A percentile compares a stretch with the other conserved stretches of the same genome.
These are phyloP conservation scores for Dallia pectoralis DNA, from an alignment of 2,797 vertebrate genomes.

Conservation along the genomic window DNA sequence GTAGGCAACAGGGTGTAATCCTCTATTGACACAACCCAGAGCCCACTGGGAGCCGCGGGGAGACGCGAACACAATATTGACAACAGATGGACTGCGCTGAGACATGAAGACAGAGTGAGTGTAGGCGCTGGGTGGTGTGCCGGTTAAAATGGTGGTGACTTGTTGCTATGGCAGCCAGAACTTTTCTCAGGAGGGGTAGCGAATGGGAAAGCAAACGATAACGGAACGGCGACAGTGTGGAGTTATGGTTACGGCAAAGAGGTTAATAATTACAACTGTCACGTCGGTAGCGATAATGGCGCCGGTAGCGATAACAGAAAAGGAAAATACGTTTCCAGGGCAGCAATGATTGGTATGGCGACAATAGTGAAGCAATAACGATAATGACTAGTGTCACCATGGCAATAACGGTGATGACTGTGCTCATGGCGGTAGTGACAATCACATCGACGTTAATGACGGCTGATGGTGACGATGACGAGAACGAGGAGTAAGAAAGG, in stretches of 20 bases:
- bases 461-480: neutral
- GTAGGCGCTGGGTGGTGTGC: constrained; percentile 14
- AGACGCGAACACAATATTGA: constrained; percentile 3
- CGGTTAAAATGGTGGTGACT: constrained; percentile 12
- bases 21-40: constrained; percentile 34
- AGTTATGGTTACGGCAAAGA: neutral
- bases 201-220: neutral
- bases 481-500: neutral
- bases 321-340: too few relatives aligned
- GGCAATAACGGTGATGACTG: neutral
- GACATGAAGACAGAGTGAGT: neutral
- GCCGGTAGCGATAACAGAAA: too few relatives aligned
- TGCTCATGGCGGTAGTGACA: neutral
- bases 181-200: neutral
- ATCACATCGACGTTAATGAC: neutral
- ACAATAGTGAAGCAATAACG: too few relatives aligned
- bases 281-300: too few relatives aligned
- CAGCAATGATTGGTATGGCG: too few relatives aligned
- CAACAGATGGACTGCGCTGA: neutral
- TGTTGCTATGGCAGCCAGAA: constrained; percentile 46
- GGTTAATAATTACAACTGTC: too few relatives aligned
- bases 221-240: neutral
- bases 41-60: constrained; percentile 22
- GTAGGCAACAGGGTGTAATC: neutral
- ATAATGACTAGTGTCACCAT: too few relatives aligned